Evolutionary conservation across 1,140 invertebrate genomes (phyloP), one percentile per base, ranked within the genome.

Genomic region (Ceratina japonica): DNA sequence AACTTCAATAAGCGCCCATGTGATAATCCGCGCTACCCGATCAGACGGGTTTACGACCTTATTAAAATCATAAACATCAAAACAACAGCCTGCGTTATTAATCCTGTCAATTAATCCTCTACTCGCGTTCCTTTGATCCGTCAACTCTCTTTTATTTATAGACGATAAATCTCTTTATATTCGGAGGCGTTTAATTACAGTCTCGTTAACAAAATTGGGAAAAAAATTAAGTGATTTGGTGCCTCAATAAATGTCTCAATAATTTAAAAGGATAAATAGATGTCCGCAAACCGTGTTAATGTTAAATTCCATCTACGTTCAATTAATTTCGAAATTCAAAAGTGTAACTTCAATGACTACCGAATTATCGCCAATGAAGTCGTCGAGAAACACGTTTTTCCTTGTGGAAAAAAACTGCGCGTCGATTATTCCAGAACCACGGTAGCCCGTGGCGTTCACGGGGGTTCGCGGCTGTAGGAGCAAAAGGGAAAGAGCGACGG

Each of bases 41-140:
- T 65, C 78, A 79, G 69, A 85, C 75, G 31, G 24, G 79, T 75
- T 78, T 73, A 81, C 77, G 68, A 52, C 72, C 82, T 84, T 84
- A 84, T 84, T 84, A 72, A 80, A 83, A 73, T 56, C 27, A 73
- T 84, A 84, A 84, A 84, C 80, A 84, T 84, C 59, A 54, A 82
- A 56, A 83, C 82, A n/a, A n/a, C 44, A 51, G 44, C 56, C 63
- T 22, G 70, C 54, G 69, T 68, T 54, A 80, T 51, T 58, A 64
- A 73, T 65, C 16, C 58, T 37, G 22, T 15, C 49, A 51, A 70
- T 82, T 82, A 69, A 82, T 71, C 22, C 51, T 27, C 15, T 22
- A 10, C 63, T 63, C 18, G 24, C 31, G 12, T 75, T 27, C 75
- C 62, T 44, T n/a, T 31, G 52, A 12, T 64, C 70, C 49, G 1